Evolutionary conservation across 2,113 vertebrate genomes (phyloP), one percentile per base, ranked within the genome.

Genomic region (Daboia siamensis): DNA sequence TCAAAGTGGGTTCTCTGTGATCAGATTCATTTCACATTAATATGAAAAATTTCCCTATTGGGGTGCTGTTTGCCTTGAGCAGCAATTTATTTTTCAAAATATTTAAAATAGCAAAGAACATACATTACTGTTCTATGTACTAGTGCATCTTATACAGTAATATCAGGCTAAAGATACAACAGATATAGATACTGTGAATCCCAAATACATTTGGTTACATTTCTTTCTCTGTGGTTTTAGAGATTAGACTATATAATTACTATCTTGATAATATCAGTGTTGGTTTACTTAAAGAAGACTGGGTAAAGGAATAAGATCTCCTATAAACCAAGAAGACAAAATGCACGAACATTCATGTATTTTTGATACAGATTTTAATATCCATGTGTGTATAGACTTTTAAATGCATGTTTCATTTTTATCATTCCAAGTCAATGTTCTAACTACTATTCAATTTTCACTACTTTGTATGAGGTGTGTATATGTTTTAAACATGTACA

Each of bases 81-180:
- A 93, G 55, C 92, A 93, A 91, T 94, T 93, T 23, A 89, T 92
- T 93, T 44, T 93, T 88, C 92, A 88, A 85, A 93, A 57, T 54
- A 89, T 87, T 85, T 92, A 64, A 80, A 80, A 48, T 2, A 57
- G 8, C 15, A 89, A 84, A 57, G 6, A 48, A 9, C 10, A 6
- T 33, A 29, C 54, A 89, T 89, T 80, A 26, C 5, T 4, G 2
- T 48, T 85, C 69, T 84, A 39, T 59, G 3, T 55, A 39, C 1
- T 54, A 57, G 9, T 80, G 10, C 29, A 69, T 33, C 2, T 33
- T 69, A 33, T 33, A 15, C 13, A 33, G 13, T 69, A 69, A 13
- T n/a, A 84, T 59, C 91, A 57, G 33, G 21, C 17, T 80, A 80
- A 80, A 80, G 2, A 44, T 44, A 52, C n/a, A 55, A 54, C 48